phyloP scores from a whole-genome alignment of 2,888 invertebrate species.

The Cantharis lateralis region DNA sequence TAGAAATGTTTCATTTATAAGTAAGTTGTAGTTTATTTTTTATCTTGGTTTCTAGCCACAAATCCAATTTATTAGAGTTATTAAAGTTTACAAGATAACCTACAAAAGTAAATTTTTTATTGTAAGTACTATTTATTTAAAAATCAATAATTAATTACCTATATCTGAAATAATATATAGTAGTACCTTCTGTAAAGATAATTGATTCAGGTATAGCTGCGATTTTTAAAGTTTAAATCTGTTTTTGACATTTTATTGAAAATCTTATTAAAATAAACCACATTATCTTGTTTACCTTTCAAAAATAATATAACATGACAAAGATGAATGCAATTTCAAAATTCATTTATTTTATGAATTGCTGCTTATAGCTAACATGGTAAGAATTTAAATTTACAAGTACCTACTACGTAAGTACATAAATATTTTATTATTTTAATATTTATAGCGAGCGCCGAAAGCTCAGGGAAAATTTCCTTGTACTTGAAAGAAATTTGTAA shows the following conservation, averaged over 20 bases:
- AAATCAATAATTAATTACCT: background rate
- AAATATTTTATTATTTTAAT: too few species aligned
- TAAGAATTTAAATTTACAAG: too few species aligned
- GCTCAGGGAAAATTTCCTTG: too few species aligned
- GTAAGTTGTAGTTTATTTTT: background rate
- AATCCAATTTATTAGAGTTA: background rate
- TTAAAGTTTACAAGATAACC: background rate
- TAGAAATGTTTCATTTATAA: background rate
- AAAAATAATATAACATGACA: too few species aligned
- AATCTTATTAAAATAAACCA: background rate
- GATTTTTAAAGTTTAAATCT: background rate
- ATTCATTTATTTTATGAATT: too few species aligned
- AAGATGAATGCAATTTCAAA: too few species aligned
- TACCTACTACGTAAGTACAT: too few species aligned
- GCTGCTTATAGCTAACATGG: too few species aligned
- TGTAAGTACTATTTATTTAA: background rate
- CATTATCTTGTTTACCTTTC: too few species aligned
- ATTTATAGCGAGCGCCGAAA: too few species aligned
- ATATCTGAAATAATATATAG: background rate
- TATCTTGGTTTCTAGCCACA: background rate
- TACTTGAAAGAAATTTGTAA: too few species aligned
- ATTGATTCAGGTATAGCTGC: background rate
- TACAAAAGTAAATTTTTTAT: background rate
- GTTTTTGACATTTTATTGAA: background rate
- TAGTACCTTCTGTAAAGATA: background rate